These are phyloP conservation scores for Recurvirostra avosetta DNA, from an alignment of 2,113 vertebrate genomes.

Conservation along the genomic window DNA sequence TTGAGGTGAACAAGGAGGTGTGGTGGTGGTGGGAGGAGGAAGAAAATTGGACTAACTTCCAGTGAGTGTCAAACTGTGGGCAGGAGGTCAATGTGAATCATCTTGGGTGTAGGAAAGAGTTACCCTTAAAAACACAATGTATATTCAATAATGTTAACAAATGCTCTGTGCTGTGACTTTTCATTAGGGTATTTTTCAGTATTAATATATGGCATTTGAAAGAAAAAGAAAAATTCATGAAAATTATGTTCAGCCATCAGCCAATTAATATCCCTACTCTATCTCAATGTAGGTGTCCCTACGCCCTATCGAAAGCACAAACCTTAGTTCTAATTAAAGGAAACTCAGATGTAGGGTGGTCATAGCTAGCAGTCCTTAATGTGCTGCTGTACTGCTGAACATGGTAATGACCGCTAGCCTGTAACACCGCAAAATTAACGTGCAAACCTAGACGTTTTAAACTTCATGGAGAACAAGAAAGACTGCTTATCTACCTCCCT, in stretches of 20 bases:
- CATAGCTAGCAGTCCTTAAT: neutral
- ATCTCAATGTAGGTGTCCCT: neutral
- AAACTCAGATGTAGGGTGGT: neutral
- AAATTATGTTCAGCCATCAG: neutral
- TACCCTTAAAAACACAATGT: neutral
- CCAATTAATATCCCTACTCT: neutral
- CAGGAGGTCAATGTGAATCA: neutral
- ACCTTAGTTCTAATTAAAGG: neutral
- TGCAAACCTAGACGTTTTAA: neutral
- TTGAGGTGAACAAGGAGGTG: neutral
- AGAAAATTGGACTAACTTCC: neutral
- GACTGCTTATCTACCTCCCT: neutral
- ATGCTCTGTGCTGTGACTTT: neutral
- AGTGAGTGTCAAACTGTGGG: neutral
- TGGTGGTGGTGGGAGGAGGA: no score
- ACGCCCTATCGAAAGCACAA: neutral
- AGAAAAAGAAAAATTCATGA: neutral
- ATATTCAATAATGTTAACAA: neutral
- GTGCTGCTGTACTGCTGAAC: neutral
- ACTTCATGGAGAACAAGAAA: neutral
- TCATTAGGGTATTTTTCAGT: neutral
- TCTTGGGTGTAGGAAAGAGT: no score
- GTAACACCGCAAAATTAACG: neutral
- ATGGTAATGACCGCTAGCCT: neutral
- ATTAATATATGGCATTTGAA: neutral